These are phyloP conservation scores for Tokudaia muenninki DNA, from an alignment of 2,797 vertebrate species.

Conservation along the genomic window DNA sequence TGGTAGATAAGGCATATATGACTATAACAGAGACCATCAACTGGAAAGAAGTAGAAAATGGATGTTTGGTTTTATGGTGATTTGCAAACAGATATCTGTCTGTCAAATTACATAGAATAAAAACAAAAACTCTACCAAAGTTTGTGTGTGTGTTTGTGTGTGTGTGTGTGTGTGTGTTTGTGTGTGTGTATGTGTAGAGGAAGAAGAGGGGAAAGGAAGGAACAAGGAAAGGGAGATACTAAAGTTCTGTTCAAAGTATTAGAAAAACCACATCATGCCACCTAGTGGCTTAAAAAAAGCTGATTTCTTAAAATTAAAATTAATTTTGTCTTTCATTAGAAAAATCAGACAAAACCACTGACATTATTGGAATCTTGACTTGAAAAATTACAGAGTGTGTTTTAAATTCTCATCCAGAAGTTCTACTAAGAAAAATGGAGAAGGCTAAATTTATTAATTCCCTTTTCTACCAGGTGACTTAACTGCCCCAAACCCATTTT, in stretches of 20 bases:
- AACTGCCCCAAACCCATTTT: background rate
- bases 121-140: background rate
- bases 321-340: slow-evolving; percentile 4
- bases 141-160: background rate
- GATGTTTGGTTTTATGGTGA: background rate
- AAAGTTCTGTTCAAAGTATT: slow-evolving; percentile 6
- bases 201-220: background rate
- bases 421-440: slow-evolving; percentile 9
- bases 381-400: background rate
- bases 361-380: background rate
- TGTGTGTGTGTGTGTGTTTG: background rate
- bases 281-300: slow-evolving; percentile 75
- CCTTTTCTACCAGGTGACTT: slow-evolving; percentile 3
- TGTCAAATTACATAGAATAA: slow-evolving; percentile 31
- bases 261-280: slow-evolving; percentile 68
- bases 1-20: background rate
- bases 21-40: background rate
- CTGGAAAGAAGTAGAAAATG: background rate
- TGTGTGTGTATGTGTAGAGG: no score
- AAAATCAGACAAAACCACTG: slow-evolving; percentile 49
- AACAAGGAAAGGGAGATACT: background rate
- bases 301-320: slow-evolving; percentile 1
- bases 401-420: background rate
- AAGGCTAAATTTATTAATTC: background rate
- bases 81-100: slow-evolving; percentile 59